phyloP scores from a whole-genome alignment of 1,140 invertebrate genomes.

The Caenorhabditis tropicalis region DNA sequence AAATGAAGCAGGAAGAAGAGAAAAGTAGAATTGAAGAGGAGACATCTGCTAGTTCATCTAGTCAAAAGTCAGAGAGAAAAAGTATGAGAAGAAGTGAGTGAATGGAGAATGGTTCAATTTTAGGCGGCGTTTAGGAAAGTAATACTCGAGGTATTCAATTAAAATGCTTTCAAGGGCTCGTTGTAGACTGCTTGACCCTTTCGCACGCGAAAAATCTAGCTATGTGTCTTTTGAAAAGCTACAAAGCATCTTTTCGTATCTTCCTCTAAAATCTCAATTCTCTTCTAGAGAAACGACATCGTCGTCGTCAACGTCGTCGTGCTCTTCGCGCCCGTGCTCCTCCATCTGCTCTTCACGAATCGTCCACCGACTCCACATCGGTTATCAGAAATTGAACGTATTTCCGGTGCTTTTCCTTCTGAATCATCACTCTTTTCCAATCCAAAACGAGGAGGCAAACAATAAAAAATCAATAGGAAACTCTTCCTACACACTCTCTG shows the following conservation, averaged over 20 bases:
- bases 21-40: background rate
- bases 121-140: too few relatives aligned
- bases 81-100: background rate
- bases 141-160: too few relatives aligned
- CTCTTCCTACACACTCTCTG: constrained; percentile 10
- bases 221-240: too few relatives aligned
- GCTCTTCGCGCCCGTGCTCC: background rate
- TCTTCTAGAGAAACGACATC: constrained; percentile 7
- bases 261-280: background rate
- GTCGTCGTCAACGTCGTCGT: background rate
- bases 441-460: background rate
- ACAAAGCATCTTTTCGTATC: too few relatives aligned
- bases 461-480: background rate
- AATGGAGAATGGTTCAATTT: background rate
- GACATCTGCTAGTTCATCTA: background rate
- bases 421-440: background rate
- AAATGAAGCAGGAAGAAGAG: background rate
- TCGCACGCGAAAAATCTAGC: too few relatives aligned
- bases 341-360: background rate
- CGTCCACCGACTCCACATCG: constrained; percentile 4
- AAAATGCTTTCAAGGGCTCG: too few relatives aligned
- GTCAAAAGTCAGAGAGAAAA: background rate
- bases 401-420: background rate
- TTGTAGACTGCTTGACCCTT: too few relatives aligned
- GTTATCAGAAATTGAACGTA: background rate